Percentiles rank a stretch among this genome's conserved stretches.
phyloP scores from a whole-genome alignment of 2,113 vertebrate species.

The Uria lomvia region DNA sequence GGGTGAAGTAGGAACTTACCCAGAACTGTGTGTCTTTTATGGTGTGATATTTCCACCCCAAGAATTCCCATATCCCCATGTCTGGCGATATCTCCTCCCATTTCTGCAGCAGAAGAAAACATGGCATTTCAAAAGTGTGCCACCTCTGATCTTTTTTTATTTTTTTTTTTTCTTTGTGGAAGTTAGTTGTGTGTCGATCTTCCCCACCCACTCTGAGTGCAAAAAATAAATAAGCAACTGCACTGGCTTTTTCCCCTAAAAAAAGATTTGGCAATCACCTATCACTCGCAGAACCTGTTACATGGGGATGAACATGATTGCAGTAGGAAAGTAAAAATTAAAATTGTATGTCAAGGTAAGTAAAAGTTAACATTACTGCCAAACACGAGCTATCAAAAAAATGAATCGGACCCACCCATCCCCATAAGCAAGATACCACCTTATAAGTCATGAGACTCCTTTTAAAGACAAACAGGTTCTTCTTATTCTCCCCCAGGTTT shows the following conservation, averaged over 20 bases:
- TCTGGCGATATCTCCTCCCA: conserved; percentile 53
- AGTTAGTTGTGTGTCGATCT: background rate
- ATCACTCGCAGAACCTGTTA: conserved; percentile 53
- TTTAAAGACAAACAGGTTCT: conserved; percentile 29
- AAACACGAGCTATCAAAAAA: conserved; percentile 28
- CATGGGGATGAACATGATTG: background rate
- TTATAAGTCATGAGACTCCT: conserved; percentile 25
- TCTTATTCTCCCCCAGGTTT: conserved; percentile 6
- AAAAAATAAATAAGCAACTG: conserved; percentile 41
- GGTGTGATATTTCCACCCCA: conserved; percentile 75
- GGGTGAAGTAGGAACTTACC: background rate
- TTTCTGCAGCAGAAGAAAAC: conserved; percentile 55
- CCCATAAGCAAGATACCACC: conserved; percentile 57
- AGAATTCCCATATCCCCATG: conserved; percentile 70
- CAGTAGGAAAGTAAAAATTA: conserved; percentile 30
- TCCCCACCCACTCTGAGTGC: background rate
- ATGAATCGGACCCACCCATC: conserved; percentile 10
- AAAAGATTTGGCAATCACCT: conserved; percentile 25
- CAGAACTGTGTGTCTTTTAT: background rate
- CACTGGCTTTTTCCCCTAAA: background rate
- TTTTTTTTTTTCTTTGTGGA: background rate
- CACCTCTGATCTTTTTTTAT: background rate
- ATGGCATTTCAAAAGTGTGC: background rate
- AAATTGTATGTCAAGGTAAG: background rate
- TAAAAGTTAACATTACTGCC: conserved; percentile 24